Evolutionary conservation across 2,113 vertebrate species (phyloP).

Genomic region (Melierax canorus): DNA sequence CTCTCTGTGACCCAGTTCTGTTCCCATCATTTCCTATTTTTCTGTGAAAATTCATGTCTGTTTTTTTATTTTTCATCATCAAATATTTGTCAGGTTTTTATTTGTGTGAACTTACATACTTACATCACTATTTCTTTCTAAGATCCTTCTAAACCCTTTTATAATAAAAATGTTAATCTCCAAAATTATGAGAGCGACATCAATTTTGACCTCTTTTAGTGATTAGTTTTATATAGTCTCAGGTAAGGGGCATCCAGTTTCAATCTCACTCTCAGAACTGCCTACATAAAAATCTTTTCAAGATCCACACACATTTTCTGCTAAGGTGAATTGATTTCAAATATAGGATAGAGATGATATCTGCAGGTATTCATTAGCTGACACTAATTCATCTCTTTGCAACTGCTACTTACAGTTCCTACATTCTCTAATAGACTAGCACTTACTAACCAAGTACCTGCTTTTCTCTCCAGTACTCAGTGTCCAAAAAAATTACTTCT

Average conservation of each 20-base stretch:
- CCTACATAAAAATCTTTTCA: neutral
- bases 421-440: neutral
- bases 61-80: neutral
- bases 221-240: neutral
- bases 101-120: neutral
- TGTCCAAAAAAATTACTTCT: neutral
- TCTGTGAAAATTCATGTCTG: neutral
- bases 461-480: neutral
- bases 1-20: neutral
- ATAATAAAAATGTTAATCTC: neutral
- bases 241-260: neutral
- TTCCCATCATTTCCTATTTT: neutral
- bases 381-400: neutral
- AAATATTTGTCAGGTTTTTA: neutral
- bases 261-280: neutral
- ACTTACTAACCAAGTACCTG: neutral
- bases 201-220: neutral
- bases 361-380: neutral
- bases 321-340: neutral
- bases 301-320: neutral
- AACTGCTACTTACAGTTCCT: neutral
- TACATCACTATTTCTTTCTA: neutral
- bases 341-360: neutral
- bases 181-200: neutral
- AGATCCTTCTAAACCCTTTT: neutral